These are phyloP conservation scores for Monoplex corrugatus DNA, from an alignment of 2,888 invertebrate species.

Conservation along the genomic window DNA sequence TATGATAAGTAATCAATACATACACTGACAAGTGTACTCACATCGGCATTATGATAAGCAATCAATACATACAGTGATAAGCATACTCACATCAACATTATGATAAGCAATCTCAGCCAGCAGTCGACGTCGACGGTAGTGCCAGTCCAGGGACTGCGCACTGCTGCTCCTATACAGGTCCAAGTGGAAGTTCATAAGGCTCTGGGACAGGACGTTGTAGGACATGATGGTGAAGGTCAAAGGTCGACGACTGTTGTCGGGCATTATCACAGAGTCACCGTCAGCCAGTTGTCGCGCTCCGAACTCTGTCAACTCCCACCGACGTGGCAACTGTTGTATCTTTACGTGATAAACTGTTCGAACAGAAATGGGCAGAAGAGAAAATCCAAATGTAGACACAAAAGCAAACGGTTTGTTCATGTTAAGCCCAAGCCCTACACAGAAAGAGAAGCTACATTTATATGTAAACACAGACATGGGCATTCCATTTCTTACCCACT, in stretches of 20 bases:
- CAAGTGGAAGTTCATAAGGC: constrained; percentile 88
- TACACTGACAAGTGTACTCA: background rate
- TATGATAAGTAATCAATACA: background rate
- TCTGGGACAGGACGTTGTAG: constrained; percentile 94
- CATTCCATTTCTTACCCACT: too few species aligned
- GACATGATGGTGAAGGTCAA: constrained; percentile 87
- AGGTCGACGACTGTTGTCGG: constrained; percentile 48
- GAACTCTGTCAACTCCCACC: constrained; percentile 67
- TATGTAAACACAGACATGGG: too few species aligned
- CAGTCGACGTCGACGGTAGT: constrained; percentile 85
- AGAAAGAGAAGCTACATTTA: too few species aligned
- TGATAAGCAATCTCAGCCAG: constrained; percentile 84
- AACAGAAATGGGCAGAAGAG: too few species aligned
- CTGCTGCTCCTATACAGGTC: constrained; percentile 88
- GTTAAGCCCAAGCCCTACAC: too few species aligned
- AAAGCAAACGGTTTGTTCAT: too few species aligned
- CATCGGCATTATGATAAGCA: background rate
- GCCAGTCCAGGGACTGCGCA: constrained; percentile 87
- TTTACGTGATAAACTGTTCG: background rate
- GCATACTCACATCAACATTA: constrained; percentile 85
- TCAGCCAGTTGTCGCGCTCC: background rate
- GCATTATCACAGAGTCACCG: background rate
- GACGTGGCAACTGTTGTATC: constrained; percentile 82
- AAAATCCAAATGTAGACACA: too few species aligned
- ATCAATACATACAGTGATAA: background rate